These are phyloP conservation scores for Chrysotoxum bicinctum DNA, from an alignment of 2,888 invertebrate species.

Conservation along the genomic window DNA sequence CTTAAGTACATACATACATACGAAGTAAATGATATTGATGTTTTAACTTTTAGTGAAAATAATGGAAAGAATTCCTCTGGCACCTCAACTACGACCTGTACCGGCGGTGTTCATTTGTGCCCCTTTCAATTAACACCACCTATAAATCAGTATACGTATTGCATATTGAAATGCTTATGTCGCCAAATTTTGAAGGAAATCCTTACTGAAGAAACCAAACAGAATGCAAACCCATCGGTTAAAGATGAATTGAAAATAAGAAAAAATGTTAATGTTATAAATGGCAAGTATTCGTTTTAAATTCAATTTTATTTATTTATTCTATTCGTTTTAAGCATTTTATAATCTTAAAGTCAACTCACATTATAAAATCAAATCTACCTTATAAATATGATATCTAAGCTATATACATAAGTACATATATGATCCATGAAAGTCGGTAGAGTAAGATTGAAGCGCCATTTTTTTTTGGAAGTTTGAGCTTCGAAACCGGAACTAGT, in stretches of 20 bases:
- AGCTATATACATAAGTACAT: too few species aligned
- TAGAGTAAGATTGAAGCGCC: too few species aligned
- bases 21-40: too few species aligned
- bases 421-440: too few species aligned
- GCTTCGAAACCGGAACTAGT: too few species aligned
- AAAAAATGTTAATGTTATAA: neutral
- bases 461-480: too few species aligned
- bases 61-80: conserved; percentile 6
- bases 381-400: too few species aligned
- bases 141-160: conserved; percentile 76
- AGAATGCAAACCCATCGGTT: conserved; percentile 65
- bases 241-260: neutral
- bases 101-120: conserved; percentile 13
- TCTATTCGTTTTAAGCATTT: too few species aligned
- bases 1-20: neutral
- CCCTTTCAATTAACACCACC: conserved; percentile 65
- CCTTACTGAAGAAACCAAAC: conserved; percentile 62
- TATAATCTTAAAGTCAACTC: too few species aligned
- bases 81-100: neutral
- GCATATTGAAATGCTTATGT: conserved; percentile 77
- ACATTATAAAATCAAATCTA: too few species aligned
- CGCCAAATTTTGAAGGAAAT: conserved; percentile 76
- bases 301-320: too few species aligned
- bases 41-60: neutral
- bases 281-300: neutral